phyloP scores from a whole-genome alignment of 2,113 vertebrate species.

The Meleagris gallopavo region DNA sequence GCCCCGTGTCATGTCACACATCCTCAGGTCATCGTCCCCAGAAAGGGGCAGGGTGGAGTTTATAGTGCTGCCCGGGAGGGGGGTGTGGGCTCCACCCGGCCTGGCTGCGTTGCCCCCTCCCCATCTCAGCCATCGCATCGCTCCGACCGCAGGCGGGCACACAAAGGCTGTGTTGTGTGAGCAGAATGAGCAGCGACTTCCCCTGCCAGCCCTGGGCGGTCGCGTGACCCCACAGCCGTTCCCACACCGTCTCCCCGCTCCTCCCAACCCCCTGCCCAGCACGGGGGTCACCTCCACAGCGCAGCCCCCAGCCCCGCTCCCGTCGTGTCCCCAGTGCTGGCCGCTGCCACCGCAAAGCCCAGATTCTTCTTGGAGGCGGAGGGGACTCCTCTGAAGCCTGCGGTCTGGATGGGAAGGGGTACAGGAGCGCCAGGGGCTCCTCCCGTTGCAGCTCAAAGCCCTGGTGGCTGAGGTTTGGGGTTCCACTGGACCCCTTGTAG shows the following conservation, averaged over 20 bases:
- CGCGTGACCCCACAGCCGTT: constrained; percentile 49
- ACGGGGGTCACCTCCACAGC: background rate
- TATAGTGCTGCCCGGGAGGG: too few species aligned
- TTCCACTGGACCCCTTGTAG: background rate
- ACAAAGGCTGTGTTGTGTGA: constrained; percentile 63
- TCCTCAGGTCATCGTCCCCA: background rate
- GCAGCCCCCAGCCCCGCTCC: background rate
- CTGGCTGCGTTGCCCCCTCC: background rate
- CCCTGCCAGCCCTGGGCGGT: background rate
- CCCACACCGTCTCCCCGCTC: background rate
- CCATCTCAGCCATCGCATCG: rapidly evolving
- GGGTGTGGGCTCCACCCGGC: rapidly evolving
- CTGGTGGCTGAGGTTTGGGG: background rate
- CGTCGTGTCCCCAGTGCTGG: rapidly evolving
- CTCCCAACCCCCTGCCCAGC: background rate
- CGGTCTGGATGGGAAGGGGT: rapidly evolving
- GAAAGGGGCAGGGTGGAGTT: rapidly evolving
- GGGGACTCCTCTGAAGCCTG: rapidly evolving
- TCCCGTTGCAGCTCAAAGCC: background rate
- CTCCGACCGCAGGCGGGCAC: background rate
- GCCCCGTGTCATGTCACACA: too few species aligned
- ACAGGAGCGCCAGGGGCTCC: background rate
- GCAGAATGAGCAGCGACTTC: background rate
- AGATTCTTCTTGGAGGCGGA: rapidly evolving
- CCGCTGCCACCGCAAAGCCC: rapidly evolving